Percentiles rank a stretch among this genome's conserved stretches.
These are phyloP conservation scores for Poeciliopsis presidionis DNA, from an alignment of 2,797 vertebrate genomes.

Conservation along the genomic window DNA sequence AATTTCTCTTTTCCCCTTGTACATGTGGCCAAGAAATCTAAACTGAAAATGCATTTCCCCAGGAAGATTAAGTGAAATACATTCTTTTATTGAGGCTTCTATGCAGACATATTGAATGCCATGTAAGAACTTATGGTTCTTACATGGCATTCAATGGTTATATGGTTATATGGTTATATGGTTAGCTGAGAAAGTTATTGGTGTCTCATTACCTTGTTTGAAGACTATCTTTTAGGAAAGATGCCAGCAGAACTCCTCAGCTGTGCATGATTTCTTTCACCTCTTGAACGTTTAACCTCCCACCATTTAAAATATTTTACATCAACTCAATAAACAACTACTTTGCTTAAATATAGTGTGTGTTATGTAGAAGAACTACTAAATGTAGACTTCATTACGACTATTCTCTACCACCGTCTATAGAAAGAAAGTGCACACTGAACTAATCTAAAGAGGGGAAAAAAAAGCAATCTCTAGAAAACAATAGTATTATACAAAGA, in stretches of 20 bases:
- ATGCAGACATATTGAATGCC: not conserved
- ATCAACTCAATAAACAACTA: not conserved
- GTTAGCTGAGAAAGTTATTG: not conserved
- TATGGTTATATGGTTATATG: not conserved
- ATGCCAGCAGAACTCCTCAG: not conserved
- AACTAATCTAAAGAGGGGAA: not conserved
- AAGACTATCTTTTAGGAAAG: not conserved
- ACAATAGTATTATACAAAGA: not conserved
- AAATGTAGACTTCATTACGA: slow-evolving; percentile 20
- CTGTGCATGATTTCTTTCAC: not conserved
- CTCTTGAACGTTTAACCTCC: not conserved
- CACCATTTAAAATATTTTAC: not conserved
- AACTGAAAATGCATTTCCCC: not conserved
- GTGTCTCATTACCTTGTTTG: not conserved
- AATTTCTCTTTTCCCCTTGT: not conserved
- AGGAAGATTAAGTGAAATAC: not conserved
- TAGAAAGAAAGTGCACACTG: slow-evolving; percentile 33
- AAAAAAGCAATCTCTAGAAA: not conserved
- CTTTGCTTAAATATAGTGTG: not conserved
- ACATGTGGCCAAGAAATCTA: not conserved
- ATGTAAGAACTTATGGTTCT: not conserved
- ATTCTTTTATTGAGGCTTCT: not conserved
- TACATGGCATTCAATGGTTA: too few relatives aligned
- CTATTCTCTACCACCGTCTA: not conserved
- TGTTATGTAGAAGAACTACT: not conserved